phyloP scores from a whole-genome alignment of 2,888 invertebrate species.

The Thera obeliscata region DNA sequence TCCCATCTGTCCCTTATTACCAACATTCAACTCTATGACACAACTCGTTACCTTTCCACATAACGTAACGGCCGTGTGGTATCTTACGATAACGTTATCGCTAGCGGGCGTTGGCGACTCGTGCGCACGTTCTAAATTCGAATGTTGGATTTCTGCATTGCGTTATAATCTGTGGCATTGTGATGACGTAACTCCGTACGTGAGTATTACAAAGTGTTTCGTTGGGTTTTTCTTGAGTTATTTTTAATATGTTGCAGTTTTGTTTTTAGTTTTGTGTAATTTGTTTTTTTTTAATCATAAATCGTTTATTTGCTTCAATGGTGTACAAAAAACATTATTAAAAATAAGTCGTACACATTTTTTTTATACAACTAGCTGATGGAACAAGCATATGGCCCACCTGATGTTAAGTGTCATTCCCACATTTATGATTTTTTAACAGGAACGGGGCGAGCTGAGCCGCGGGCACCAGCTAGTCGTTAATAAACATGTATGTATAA shows the following conservation, averaged over 20 bases:
- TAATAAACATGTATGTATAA: too few species aligned
- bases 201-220: neutral
- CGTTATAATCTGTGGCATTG: neutral
- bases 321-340: too few species aligned
- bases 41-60: constrained; percentile 38
- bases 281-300: neutral
- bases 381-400: too few species aligned
- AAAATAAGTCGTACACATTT: too few species aligned
- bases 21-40: constrained; percentile 43
- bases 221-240: neutral
- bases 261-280: neutral
- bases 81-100: constrained; percentile 55
- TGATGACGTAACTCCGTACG: constrained; percentile 13
- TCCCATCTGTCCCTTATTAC: constrained; percentile 4
- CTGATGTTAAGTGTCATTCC: too few species aligned
- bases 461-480: too few species aligned
- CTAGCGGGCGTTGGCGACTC: constrained; percentile 39
- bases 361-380: too few species aligned
- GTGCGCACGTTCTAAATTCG: constrained; percentile 42
- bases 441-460: too few species aligned
- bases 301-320: too few species aligned
- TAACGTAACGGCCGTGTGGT: constrained; percentile 54
- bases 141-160: constrained; percentile 17
- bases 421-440: too few species aligned
- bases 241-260: neutral